Evolutionary conservation across 2,113 vertebrate genomes (phyloP), one percentile per base, ranked within the genome.

Genomic region (Brachionichthys hirsutus): DNA sequence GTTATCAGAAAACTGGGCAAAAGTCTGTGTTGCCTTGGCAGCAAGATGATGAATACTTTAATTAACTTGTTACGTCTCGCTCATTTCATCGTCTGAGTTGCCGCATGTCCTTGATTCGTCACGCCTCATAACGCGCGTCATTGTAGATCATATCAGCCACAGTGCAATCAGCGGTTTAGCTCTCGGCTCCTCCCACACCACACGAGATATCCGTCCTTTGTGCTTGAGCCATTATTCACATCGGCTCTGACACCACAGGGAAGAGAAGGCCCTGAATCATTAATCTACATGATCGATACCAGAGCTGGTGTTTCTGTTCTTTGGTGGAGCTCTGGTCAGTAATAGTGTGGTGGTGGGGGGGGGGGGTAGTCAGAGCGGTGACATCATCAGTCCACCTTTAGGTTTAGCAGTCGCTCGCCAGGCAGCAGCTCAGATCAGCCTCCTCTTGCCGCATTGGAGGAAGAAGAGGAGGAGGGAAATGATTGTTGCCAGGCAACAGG

Each of bases 401-500:
- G 53, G 53, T 67, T 74, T 58, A 80, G 53, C 2, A 5, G 58
- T 54, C 19, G 7, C 53, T 76, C 63, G 47, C 38, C 60, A 77
- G 62, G 44, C 76, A 54, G 70, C 76, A 49, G 36, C 51, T 38
- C 51, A 14, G 56, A 41, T 49, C 70, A n/a, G 58, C 62, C 59
- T 72, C 55, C 45, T 58, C 70, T 65, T 87, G 83, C 83, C 70
- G 85, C 88, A 89, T 81, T 83, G 81, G 67, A 73, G 72, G 45
- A 66, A 44, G 48, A 75, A 5, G 70, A 42, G 47, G 51, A 46
- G 49, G 63, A 53, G 53, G 59, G n/a, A 45, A 47, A 63, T 13
- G 48, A 61, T 61, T 51, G 89, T 92, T 89, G 82, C 90, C 62
- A 88, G 85, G 90, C 82, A 88, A 92, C 89, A 78, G 67, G 75